A percentile compares a stretch with the other conserved stretches of the same genome.
Conservation (phyloP, 2,888 invertebrate species). For the Ferrisia virgata region DNA sequence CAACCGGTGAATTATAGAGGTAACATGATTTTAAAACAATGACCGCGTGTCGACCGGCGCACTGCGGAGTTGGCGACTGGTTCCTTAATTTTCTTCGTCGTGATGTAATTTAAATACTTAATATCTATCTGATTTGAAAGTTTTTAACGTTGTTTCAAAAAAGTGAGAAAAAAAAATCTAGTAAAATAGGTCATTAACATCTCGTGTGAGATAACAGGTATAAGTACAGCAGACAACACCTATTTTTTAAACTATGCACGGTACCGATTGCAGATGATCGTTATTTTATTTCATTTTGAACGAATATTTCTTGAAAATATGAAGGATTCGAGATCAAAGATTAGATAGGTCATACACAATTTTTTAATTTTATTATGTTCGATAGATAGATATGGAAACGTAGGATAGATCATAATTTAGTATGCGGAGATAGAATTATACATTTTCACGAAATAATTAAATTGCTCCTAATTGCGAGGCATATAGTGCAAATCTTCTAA, state of each 20-base stretch:
- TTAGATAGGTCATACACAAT: neutral
- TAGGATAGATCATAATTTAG: too few relatives aligned
- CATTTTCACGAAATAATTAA: too few relatives aligned
- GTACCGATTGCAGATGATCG: too few relatives aligned
- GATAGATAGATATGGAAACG: too few relatives aligned
- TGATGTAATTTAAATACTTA: slow-evolving; percentile 3
- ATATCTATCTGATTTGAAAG: neutral
- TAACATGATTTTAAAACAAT: neutral
- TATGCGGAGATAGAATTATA: too few relatives aligned
- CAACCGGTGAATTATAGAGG: neutral
- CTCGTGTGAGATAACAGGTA: neutral
- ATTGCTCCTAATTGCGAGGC: too few relatives aligned
- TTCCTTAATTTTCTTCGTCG: slow-evolving; percentile 17
- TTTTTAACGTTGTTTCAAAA: neutral
- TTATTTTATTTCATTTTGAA: neutral
- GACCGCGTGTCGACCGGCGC: neutral
- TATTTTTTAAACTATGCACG: too few relatives aligned
- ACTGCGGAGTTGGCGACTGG: neutral
- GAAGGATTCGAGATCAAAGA: neutral
- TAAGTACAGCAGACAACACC: too few relatives aligned
- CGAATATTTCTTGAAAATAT: neutral
- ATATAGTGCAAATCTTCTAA: too few relatives aligned
- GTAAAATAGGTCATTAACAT: neutral
- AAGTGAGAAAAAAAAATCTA: too few relatives aligned
- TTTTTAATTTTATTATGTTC: too few relatives aligned